Evolutionary conservation across 2,113 vertebrate species (phyloP), one percentile per base, ranked within the genome.

Genomic region (Columba livia): DNA sequence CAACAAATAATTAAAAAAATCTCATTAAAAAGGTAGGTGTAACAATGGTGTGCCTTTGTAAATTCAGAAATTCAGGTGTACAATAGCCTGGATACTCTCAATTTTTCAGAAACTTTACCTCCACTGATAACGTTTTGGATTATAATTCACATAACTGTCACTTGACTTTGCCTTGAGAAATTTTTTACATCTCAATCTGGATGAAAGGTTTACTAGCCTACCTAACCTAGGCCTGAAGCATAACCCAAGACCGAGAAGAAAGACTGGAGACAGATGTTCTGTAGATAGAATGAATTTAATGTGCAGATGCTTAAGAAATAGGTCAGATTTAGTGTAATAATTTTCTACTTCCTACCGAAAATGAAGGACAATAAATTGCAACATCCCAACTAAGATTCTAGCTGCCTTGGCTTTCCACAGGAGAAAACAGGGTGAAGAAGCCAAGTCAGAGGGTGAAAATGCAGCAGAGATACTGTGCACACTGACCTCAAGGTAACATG

Each of bases 41-140:
- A 71, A 24, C 0, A 6, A 9, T 5, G 42, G 1, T 3, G 0
- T 66, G 7, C 4, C 21, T 70, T 51, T 77, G n/a, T 19, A 79
- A 77, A 83, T 36, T 79, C 24, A 58, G 1, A 79, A 79, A 83
- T 36, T 79, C 24, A 58, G 1, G 4, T 17, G 8, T 40, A 29
- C 9, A 36, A 24, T 32, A 42, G 4, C 2, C 25, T 65, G 15
- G 6, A 69, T 58, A 10, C 23, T 66, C n/a, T 20, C 31, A 73
- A 62, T 26, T 67, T 19, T 79, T 89, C 58, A 73, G 51, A 85
- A 85, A 66, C 56, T 34, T 62, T 69, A 15, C 2, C 77, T 15
- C 8, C 9, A 48, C 21, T 0, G 2, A 23, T 50, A 82, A 40
- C 3, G 8, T 9, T 69, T 83, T 54, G 15, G 11, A 9, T 78